Conservation (phyloP, 2,888 invertebrate genomes). For the Latrodectus elegans region DNA sequence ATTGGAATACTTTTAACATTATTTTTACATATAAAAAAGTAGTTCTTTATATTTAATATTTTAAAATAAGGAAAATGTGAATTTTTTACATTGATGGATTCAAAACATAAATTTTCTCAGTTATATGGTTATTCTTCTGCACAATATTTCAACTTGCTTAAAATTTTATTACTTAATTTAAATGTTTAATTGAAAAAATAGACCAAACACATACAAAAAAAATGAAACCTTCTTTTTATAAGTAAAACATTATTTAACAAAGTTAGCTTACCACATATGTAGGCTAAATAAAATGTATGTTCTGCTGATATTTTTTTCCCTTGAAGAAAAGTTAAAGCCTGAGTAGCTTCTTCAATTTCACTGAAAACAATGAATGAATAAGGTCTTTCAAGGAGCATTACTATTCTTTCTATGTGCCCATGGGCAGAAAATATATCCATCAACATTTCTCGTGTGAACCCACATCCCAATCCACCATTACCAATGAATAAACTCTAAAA, state of each 20-base stretch:
- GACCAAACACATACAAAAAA: background rate
- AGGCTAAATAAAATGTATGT: constrained; percentile 82
- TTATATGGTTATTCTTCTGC: no score
- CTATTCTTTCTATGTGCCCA: constrained; percentile 79
- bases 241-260: constrained; percentile 70
- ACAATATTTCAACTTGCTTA: no score
- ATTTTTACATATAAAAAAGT: no score
- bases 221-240: constrained; percentile 17
- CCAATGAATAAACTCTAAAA: constrained; percentile 85
- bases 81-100: no score
- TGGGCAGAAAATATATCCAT: constrained; percentile 78
- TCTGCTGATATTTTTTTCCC: constrained; percentile 78
- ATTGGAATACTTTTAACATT: no score
- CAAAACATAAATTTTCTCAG: no score
- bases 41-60: no score
- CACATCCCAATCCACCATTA: constrained; percentile 90
- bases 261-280: constrained; percentile 77
- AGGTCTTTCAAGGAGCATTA: constrained; percentile 86
- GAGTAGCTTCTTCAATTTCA: constrained; percentile 77
- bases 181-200: no score
- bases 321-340: constrained; percentile 80
- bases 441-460: constrained; percentile 82
- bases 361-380: constrained; percentile 84
- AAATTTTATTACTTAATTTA: no score
- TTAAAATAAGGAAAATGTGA: no score